A percentile compares a stretch with the other conserved stretches of the same genome.
Evolutionary conservation across 2,113 vertebrate species (phyloP).

Genomic region (Phylloscopus whistleri): DNA sequence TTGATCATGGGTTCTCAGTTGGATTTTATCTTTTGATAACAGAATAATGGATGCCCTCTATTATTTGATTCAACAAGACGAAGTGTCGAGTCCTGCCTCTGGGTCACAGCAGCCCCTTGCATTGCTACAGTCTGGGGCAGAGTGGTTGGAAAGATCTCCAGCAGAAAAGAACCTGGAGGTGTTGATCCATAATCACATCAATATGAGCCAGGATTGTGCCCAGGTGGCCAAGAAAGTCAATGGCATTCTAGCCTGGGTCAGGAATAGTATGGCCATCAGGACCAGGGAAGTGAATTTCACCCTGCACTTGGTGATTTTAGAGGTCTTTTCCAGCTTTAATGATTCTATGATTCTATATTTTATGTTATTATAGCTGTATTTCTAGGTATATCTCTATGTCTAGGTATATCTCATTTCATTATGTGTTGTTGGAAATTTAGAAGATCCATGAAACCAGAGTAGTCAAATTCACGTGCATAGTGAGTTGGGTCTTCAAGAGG

Average conservation of each 20-base stretch:
- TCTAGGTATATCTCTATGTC: neutral
- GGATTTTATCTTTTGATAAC: neutral
- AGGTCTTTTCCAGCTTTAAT: neutral
- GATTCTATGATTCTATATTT: neutral
- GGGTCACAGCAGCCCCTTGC: neutral
- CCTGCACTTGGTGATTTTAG: rapidly evolving
- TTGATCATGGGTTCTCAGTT: neutral
- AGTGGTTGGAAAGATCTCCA: neutral
- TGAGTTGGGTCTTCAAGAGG: neutral
- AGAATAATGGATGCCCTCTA: neutral
- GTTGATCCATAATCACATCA: rapidly evolving
- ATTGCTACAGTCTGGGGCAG: neutral
- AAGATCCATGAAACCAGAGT: neutral
- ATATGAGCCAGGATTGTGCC: neutral
- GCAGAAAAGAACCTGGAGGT: neutral
- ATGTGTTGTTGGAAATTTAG: neutral
- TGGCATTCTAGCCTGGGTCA: neutral
- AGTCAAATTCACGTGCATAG: neutral
- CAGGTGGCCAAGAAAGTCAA: neutral
- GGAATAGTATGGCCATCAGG: neutral
- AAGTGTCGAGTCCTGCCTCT: neutral
- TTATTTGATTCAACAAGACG: neutral
- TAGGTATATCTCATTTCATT: neutral
- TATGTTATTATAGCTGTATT: neutral
- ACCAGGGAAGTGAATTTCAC: neutral